Conservation (phyloP, 2,113 vertebrate genomes). For the Pseudorectes ferrugineus region DNA sequence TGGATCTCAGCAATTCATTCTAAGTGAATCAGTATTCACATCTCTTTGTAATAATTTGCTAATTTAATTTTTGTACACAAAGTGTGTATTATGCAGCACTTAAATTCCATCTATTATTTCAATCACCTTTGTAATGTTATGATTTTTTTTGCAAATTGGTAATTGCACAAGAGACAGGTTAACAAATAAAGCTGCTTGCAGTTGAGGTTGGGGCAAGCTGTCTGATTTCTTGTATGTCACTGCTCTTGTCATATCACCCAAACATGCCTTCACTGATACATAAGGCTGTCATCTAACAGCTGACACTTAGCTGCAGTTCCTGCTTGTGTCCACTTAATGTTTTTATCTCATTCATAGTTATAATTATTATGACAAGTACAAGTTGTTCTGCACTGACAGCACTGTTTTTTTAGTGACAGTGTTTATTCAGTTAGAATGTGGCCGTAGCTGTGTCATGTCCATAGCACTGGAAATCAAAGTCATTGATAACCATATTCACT, state of each 20-base stretch:
- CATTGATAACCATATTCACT: neutral
- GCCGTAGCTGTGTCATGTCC: neutral
- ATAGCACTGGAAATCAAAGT: neutral
- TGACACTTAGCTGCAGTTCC: constrained; percentile 1
- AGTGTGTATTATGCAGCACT: neutral
- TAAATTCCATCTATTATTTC: neutral
- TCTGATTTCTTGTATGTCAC: neutral
- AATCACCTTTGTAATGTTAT: neutral
- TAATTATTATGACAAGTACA: constrained; percentile 41
- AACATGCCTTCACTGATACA: neutral
- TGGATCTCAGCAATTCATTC: neutral
- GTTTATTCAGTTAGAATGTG: neutral
- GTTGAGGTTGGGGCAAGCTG: neutral
- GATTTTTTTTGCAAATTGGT: neutral
- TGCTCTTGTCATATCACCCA: neutral
- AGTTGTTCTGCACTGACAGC: neutral
- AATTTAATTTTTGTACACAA: neutral
- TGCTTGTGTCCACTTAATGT: neutral
- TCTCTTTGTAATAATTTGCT: neutral
- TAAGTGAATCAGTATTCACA: neutral
- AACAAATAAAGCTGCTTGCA: neutral
- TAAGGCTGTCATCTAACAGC: constrained; percentile 28
- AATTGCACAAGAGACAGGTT: neutral
- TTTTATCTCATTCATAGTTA: constrained; percentile 27
- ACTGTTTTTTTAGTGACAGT: neutral